phyloP scores from a whole-genome alignment of 2,888 invertebrate genomes.

The Atherix ibis region DNA sequence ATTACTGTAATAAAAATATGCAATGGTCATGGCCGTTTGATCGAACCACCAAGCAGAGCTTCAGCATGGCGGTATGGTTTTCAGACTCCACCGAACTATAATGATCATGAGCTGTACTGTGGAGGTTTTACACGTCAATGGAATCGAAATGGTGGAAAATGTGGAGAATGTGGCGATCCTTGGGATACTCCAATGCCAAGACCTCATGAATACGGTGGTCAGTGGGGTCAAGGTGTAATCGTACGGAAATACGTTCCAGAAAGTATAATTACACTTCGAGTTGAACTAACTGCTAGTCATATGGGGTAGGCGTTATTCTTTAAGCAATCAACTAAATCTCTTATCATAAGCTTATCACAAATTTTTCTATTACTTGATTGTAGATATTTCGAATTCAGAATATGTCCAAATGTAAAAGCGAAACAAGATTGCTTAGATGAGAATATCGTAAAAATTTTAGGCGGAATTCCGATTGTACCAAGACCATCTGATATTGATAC shows the following conservation, averaged over 20 bases:
- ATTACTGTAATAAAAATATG: constrained; percentile 8
- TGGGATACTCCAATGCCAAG: constrained; percentile 59
- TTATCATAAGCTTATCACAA: background rate
- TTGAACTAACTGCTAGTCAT: constrained; percentile 80
- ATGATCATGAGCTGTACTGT: constrained; percentile 77
- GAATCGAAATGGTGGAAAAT: constrained; percentile 65
- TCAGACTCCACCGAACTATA: constrained; percentile 74
- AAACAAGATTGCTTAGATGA: constrained; percentile 67
- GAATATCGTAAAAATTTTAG: constrained; percentile 42
- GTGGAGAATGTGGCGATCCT: constrained; percentile 75
- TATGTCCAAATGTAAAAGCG: constrained; percentile 57
- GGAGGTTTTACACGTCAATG: constrained; percentile 76
- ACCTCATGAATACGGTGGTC: constrained; percentile 68
- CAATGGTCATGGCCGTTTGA: constrained; percentile 28
- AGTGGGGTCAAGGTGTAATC: constrained; percentile 66
- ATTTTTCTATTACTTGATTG: constrained; percentile 8
- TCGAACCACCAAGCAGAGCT: constrained; percentile 75
- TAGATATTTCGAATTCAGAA: constrained; percentile 62
- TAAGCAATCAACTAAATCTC: too few species aligned
- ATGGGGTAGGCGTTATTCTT: constrained; percentile 37
- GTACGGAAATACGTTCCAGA: constrained; percentile 61
- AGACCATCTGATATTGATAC: constrained; percentile 36
- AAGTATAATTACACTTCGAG: constrained; percentile 49
- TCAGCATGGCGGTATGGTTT: constrained; percentile 84
- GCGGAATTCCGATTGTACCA: constrained; percentile 28